Base-by-base conservation (phyloP, 2,113 vertebrate species). In the Halcyon senegalensis region DNA sequence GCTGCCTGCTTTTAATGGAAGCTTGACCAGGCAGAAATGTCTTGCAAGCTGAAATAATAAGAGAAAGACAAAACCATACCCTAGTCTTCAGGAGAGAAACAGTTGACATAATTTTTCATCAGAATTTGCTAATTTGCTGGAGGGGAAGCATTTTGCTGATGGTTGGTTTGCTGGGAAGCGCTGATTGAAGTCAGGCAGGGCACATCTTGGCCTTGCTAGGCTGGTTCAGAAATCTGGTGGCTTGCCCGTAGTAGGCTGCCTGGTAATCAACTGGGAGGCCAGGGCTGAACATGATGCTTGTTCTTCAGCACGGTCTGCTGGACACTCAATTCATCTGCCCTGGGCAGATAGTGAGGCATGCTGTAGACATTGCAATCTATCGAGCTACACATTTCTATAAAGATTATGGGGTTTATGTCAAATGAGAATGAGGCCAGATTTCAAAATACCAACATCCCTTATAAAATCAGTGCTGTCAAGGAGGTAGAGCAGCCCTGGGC, bases 311-410 rank as follows among this genome's bases (percentile, higher is more conserved):
- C 13, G 16, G 35, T 50, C 46, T 23, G n/a, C 58, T 60, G 62
- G 39, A 55, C 35, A 75, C 31, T 9, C 14, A 43, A 2, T 41
- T 35, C 28, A 28, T 53, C 33, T 55, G 51, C 28, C 44, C 62
- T 7, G 27, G 23, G n/a, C 68, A 39, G 25, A 35, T 23, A 53
- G 37, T 0, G 6, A 68, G 30, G n/a, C 50, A 4, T 5, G 0
- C 33, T 15, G 7, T 44, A 48, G 56, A 0, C 21, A 44, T 27
- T 13, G 23, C 35, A 18, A 41, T 56, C 72, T 50, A 15, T 18
- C 1, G 1, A 44, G 16, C 62, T 76, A 1, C 0, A 1, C 19
- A 35, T 35, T 35, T 39, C 58, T 67, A 8, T 20, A 51, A 51
- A 88, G 39, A 48, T 64, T 31, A 4, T 5, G 24, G 55, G 20